Percentiles rank a stretch among this genome's conserved stretches.
These are phyloP conservation scores for Cinclus cinclus DNA, from an alignment of 2,113 vertebrate species.

Conservation along the genomic window DNA sequence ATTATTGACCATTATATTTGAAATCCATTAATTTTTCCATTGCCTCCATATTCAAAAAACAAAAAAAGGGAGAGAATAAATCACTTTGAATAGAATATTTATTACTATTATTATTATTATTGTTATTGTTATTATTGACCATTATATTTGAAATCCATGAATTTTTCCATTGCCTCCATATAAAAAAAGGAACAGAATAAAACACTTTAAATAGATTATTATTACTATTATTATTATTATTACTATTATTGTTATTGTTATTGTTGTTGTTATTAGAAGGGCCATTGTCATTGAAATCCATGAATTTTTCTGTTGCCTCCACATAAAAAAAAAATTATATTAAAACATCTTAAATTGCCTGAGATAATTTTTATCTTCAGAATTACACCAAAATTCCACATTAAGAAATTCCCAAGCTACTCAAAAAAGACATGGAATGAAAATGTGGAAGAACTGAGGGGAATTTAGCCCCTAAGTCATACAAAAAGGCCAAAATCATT, in stretches of 20 bases:
- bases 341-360: neutral
- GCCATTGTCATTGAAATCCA: no score
- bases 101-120: neutral
- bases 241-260: no score
- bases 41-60: neutral
- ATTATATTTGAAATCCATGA: no score
- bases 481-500: neutral
- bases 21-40: neutral
- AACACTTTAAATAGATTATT: neutral
- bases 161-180: no score
- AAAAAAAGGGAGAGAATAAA: no score
- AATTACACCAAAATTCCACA: neutral
- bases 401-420: neutral
- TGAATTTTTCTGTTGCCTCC: no score
- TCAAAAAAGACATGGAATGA: neutral
- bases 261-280: no score
- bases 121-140: no score
- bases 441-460: neutral
- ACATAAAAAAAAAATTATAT: rapidly evolving
- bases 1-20: neutral
- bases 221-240: no score
- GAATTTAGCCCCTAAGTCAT: neutral
- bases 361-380: neutral
- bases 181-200: neutral
- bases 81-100: no score